These are phyloP conservation scores for Sesia apiformis DNA, from an alignment of 2,888 invertebrate species.

Conservation along the genomic window DNA sequence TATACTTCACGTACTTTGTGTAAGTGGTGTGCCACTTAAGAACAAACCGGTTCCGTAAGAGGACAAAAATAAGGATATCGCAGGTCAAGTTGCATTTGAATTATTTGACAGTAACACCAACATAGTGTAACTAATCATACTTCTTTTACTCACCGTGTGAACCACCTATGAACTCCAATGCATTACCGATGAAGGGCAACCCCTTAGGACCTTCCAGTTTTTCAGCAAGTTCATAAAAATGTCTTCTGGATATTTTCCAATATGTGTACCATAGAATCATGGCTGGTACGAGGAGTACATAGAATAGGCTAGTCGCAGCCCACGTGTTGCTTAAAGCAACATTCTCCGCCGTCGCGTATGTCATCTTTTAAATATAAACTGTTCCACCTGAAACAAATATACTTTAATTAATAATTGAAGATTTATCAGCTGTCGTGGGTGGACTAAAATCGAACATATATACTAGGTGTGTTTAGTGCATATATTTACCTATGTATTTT, in stretches of 20 bases:
- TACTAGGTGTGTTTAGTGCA: too few relatives aligned
- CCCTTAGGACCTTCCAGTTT: constrained; percentile 83
- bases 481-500: too few relatives aligned
- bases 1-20: too few relatives aligned
- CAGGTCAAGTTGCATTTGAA: too few relatives aligned
- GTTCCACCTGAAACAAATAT: background rate
- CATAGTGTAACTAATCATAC: too few relatives aligned
- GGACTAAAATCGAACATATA: too few relatives aligned
- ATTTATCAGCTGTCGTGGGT: too few relatives aligned
- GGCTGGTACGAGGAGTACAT: constrained; percentile 82
- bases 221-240: constrained; percentile 80
- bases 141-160: constrained; percentile 76
- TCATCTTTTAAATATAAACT: constrained; percentile 31
- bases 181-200: constrained; percentile 83
- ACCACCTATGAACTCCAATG: constrained; percentile 81
- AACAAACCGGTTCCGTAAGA: too few relatives aligned
- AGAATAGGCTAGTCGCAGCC: constrained; percentile 80
- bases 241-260: constrained; percentile 83
- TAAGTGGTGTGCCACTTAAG: too few relatives aligned
- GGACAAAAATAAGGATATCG: too few relatives aligned
- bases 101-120: too few relatives aligned
- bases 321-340: constrained; percentile 60
- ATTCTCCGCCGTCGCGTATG: constrained; percentile 53
- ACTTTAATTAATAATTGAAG: background rate
- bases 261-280: constrained; percentile 82